These are phyloP conservation scores for Calephelis nemesis DNA, from an alignment of 1,140 invertebrate genomes.

Conservation along the genomic window DNA sequence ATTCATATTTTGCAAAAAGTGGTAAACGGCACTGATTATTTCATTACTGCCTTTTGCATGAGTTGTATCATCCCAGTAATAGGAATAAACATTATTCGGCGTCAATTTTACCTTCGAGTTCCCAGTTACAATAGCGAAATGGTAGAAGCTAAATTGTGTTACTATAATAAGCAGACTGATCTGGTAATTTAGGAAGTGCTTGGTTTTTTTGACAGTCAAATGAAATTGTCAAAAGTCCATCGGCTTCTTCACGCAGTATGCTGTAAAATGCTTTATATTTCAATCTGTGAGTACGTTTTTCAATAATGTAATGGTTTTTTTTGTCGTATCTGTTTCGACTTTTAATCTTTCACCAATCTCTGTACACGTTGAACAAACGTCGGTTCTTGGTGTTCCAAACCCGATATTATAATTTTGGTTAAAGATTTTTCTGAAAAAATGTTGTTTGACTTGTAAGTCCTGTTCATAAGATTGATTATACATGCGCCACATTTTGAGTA, in stretches of 20 bases:
- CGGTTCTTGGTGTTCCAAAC: neutral
- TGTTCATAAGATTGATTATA: neutral
- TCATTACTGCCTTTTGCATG: neutral
- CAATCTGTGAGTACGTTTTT: conserved; percentile 2
- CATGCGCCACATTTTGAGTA: neutral
- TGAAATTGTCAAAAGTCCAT: conserved; percentile 31
- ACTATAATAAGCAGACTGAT: conserved; percentile 40
- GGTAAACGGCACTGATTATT: neutral
- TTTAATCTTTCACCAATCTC: neutral
- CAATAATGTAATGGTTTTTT: neutral
- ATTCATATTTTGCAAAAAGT: neutral
- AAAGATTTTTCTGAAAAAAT: conserved; percentile 1
- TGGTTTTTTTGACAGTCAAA: conserved; percentile 20
- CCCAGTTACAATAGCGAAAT: conserved; percentile 31
- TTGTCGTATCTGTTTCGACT: no score
- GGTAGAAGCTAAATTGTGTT: conserved; percentile 37
- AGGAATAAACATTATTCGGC: neutral
- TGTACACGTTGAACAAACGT: neutral
- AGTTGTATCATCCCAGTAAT: neutral
- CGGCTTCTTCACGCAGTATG: conserved; percentile 27
- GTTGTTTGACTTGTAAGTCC: neutral
- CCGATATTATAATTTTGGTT: neutral
- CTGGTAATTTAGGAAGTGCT: conserved; percentile 39
- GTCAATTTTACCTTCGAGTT: neutral
- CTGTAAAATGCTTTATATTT: conserved; percentile 6